Evolutionary conservation across 2,113 vertebrate genomes (phyloP).

Genomic region (Dolichotis patagonum): DNA sequence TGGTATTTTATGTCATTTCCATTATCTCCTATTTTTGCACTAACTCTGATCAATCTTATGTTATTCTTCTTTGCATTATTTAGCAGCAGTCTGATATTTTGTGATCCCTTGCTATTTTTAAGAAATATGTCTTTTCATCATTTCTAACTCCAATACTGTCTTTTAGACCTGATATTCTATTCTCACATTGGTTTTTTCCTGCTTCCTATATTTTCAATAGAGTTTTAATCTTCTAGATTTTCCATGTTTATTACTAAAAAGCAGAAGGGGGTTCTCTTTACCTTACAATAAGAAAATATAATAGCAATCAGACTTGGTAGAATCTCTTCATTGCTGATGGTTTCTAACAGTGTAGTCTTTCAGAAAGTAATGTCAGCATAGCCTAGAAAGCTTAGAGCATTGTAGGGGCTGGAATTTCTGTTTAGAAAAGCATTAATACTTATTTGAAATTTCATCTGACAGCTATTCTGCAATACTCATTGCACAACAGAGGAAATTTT

Average conservation of each 20-base stretch:
- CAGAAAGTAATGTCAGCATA: neutral
- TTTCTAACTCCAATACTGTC: neutral
- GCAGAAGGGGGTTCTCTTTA: neutral
- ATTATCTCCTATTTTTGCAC: neutral
- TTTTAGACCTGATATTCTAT: neutral
- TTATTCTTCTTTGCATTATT: neutral
- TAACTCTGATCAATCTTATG: neutral
- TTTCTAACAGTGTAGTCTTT: neutral
- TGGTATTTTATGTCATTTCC: no score
- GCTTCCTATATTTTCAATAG: neutral
- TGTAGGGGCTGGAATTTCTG: neutral
- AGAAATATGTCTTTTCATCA: neutral
- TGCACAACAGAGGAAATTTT: constrained; percentile 61
- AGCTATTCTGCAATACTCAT: constrained; percentile 24
- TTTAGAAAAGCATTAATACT: constrained; percentile 41
- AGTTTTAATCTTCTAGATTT: neutral
- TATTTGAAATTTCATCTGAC: constrained; percentile 57
- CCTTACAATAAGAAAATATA: neutral
- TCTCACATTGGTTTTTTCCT: neutral
- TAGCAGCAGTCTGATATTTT: neutral
- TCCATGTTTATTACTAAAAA: neutral
- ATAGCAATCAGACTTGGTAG: neutral
- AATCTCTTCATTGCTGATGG: neutral
- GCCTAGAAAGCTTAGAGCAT: neutral
- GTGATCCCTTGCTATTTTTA: neutral